phyloP scores from a whole-genome alignment of 1,140 invertebrate genomes.

The Drosophila bocqueti region DNA sequence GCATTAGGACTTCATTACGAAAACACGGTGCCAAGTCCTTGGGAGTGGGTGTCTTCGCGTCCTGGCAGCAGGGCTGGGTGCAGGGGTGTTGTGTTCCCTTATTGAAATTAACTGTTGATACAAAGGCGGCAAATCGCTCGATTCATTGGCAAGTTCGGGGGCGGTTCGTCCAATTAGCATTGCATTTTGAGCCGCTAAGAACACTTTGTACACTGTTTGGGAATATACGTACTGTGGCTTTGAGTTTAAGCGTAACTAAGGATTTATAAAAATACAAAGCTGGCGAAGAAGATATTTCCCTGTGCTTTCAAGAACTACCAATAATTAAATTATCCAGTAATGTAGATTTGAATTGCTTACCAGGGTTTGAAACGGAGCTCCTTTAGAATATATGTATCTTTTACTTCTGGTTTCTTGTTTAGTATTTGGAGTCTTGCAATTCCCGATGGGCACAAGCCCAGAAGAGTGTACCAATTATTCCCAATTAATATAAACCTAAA shows the following conservation, averaged over 20 bases:
- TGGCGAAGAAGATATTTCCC: not conserved
- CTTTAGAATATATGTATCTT: not conserved
- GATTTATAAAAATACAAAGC: not conserved
- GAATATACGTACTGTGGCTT: not conserved
- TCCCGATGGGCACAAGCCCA: no score
- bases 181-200: slow-evolving; percentile 45
- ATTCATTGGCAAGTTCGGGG: slow-evolving; percentile 31
- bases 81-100: slow-evolving; percentile 26
- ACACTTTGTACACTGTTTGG: slow-evolving; percentile 13
- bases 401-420: not conserved
- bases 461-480: no score
- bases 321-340: no score
- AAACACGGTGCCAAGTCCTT: slow-evolving; percentile 41
- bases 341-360: not conserved
- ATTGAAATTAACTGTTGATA: slow-evolving; percentile 80
- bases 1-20: slow-evolving; percentile 77
- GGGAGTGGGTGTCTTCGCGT: not conserved
- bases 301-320: not conserved
- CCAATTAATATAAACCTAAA: not conserved
- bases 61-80: not conserved
- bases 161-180: slow-evolving; percentile 32
- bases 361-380: not conserved
- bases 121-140: slow-evolving; percentile 57
- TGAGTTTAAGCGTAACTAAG: not conserved
- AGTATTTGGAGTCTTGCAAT: not conserved